Conservation (phyloP, 1,140 invertebrate genomes). For the Leptinotarsa defecta region DNA sequence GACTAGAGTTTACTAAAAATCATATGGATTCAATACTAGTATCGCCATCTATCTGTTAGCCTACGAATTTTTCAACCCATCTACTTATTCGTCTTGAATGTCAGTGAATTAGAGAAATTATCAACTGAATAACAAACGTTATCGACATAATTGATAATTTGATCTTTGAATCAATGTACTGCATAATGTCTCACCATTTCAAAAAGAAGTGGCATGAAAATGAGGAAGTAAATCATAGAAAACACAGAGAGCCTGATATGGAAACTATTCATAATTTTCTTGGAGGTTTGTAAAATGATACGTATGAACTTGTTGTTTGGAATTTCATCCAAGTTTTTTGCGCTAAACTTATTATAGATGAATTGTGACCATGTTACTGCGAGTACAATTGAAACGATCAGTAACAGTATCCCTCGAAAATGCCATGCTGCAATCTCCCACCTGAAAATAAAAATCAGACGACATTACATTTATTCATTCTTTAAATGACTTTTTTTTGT, state of each 20-base stretch:
- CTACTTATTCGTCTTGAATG: too few relatives aligned
- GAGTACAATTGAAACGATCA: slow-evolving; percentile 39
- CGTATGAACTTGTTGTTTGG: slow-evolving; percentile 32
- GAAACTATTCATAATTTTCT: slow-evolving; percentile 65
- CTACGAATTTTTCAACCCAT: too few relatives aligned
- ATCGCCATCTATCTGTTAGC: too few relatives aligned
- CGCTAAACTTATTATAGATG: slow-evolving; percentile 48
- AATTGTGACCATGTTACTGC: slow-evolving; percentile 40
- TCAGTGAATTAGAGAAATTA: too few relatives aligned
- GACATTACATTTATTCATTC: too few relatives aligned
- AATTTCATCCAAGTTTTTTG: slow-evolving; percentile 36
- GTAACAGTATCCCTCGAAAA: slow-evolving; percentile 42
- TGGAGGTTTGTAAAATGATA: slow-evolving; percentile 59
- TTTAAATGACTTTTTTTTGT: too few relatives aligned
- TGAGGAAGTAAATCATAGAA: slow-evolving; percentile 65
- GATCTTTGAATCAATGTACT: too few relatives aligned
- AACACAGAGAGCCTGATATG: slow-evolving; percentile 67
- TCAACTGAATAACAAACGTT: too few relatives aligned
- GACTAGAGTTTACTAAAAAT: too few relatives aligned
- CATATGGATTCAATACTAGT: too few relatives aligned
- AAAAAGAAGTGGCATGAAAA: slow-evolving; percentile 68
- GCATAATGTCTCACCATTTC: slow-evolving; percentile 60
- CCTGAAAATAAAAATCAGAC: slow-evolving; percentile 45
- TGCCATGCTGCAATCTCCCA: slow-evolving; percentile 60
- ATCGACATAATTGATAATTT: too few relatives aligned